Evolutionary conservation across 2,888 invertebrate species (phyloP).

Genomic region (Cephus sareptanus): DNA sequence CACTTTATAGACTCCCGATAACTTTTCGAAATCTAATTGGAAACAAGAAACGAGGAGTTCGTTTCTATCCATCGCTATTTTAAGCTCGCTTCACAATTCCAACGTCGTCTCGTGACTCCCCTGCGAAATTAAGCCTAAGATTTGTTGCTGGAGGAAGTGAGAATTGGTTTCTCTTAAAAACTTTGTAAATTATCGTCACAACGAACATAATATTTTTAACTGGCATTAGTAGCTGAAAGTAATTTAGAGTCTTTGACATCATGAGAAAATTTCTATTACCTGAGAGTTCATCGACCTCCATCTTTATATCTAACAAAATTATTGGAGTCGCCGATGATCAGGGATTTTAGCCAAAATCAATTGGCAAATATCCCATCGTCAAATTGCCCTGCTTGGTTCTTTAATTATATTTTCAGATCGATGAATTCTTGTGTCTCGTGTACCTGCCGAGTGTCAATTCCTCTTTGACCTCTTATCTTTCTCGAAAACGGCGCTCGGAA

Average conservation of each 20-base stretch:
- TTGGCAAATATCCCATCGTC: not conserved
- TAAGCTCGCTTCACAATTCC: not conserved
- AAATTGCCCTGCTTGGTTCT: not conserved
- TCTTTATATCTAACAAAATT: not conserved
- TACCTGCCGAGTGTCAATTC: not conserved
- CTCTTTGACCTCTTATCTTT: not conserved
- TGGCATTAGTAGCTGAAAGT: not conserved
- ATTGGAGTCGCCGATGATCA: not conserved
- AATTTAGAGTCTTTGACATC: not conserved
- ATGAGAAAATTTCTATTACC: not conserved
- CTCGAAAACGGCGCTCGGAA: not conserved
- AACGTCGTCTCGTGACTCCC: not conserved
- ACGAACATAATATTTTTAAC: not conserved
- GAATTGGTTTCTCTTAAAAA: not conserved
- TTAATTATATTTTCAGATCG: not conserved
- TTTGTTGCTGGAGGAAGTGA: not conserved
- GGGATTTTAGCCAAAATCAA: not conserved
- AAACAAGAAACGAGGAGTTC: not conserved
- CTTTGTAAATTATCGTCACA: not conserved
- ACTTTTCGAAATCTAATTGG: not conserved
- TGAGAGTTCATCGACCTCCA: not conserved
- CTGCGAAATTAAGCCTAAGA: not conserved
- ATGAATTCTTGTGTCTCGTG: not conserved
- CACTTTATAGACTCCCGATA: not conserved
- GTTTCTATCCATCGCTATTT: not conserved